Base-by-base conservation (phyloP, 2,888 invertebrate genomes). In the Acronicta leporina region DNA sequence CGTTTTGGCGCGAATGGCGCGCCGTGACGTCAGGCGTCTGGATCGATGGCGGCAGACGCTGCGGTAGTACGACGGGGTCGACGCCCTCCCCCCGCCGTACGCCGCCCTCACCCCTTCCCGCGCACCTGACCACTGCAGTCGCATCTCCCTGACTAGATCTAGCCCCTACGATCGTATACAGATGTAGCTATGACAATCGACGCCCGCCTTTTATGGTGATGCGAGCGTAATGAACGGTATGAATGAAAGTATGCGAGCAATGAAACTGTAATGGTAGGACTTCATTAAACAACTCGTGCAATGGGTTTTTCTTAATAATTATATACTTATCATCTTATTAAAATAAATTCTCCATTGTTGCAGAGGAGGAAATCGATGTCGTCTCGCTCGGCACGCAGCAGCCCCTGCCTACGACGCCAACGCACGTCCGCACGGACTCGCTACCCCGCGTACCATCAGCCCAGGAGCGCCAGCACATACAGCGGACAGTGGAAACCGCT, bases 361-460 rank as follows among this genome's bases (percentile, higher is more conserved):
- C 95, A 96, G 97, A 97, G 87, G 97, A 97, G 92, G 97, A 97
- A 95, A 97, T 97, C 83, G 98, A 98, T 87, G 98, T 97, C 54
- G 97, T 97, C 53, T 96, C 97, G 0, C 92, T 96, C 71, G 96
- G 96, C 86, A 90, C 83, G 54, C 88, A 86, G 64, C 88, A 87
- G 67, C 87, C 87, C 40, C 67, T 92, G 71, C 81, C 87, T 48
- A 73, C 87, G 80, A 77, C 85, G 48, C 76, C 57, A 59, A 66
- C 87, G 30, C 89, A 88, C 64, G 82, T 88, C 71, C 90, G 92
- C 68, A 84, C 88, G 8, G 91, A 94, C 60, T 91, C 92, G 0
- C 87, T 97, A 50, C 97, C 97, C 30, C 96, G 96, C 63, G 96
- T 96, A 86, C 97, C 97, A 13, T 96, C 96, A 16, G 95, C 95